These are phyloP conservation scores for Desoria tigrina DNA, from an alignment of 2,888 invertebrate genomes.

Conservation along the genomic window DNA sequence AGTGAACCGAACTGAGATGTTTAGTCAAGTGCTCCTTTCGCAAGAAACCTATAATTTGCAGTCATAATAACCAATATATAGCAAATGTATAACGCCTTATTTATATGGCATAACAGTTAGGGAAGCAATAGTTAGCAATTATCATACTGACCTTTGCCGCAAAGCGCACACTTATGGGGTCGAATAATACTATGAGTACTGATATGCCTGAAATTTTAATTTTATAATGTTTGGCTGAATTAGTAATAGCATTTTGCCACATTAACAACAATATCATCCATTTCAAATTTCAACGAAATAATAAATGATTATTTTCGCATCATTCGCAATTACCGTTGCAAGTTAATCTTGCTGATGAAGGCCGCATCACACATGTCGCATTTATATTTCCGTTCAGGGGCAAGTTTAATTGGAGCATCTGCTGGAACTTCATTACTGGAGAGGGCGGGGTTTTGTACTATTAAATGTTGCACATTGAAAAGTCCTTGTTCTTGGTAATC, in stretches of 20 bases:
- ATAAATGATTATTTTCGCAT: too few relatives aligned
- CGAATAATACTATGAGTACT: constrained; percentile 41
- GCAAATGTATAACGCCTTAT: too few relatives aligned
- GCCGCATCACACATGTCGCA: constrained; percentile 47
- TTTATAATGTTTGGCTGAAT: too few relatives aligned
- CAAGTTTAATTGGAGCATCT: too few relatives aligned
- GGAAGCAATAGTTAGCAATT: too few relatives aligned
- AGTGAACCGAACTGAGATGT: constrained; percentile 48
- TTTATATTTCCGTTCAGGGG: constrained; percentile 32
- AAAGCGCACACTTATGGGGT: constrained; percentile 48
- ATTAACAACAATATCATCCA: constrained; percentile 3
- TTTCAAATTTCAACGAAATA: not conserved
- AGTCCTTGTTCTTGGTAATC: not conserved
- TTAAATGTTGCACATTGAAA: not conserved
- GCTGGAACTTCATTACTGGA: not conserved
- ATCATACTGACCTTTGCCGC: constrained; percentile 41
- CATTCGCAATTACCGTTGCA: constrained; percentile 42
- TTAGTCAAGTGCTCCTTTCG: constrained; percentile 50
- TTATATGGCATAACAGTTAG: too few relatives aligned
- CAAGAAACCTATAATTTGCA: constrained; percentile 36
- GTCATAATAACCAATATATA: too few relatives aligned
- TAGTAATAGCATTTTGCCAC: not conserved
- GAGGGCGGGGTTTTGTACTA: not conserved
- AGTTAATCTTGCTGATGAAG: constrained; percentile 39
- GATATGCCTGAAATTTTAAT: constrained; percentile 46